phyloP scores from a whole-genome alignment of 2,888 invertebrate species.

The Mythimna ferrago region DNA sequence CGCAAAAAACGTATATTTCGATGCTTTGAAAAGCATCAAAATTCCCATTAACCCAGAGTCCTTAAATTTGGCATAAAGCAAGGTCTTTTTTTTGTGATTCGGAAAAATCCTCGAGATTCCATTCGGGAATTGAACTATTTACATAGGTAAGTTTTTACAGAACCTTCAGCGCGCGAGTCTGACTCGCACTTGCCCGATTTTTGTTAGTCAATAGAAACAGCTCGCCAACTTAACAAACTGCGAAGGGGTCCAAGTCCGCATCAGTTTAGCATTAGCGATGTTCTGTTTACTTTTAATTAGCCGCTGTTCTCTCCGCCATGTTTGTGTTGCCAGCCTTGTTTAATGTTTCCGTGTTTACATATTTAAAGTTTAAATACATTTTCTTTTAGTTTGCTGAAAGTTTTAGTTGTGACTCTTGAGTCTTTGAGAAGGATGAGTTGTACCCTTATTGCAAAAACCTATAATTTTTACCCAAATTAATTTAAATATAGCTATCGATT shows the following conservation, averaged over 20 bases:
- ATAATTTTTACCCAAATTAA: too few species aligned
- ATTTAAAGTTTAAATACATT: conserved; percentile 13
- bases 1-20: too few species aligned
- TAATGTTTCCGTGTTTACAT: conserved; percentile 24
- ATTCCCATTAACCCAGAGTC: too few species aligned
- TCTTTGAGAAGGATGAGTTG: not conserved
- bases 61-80: too few species aligned
- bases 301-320: conserved; percentile 18
- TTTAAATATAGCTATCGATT: too few species aligned
- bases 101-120: too few species aligned
- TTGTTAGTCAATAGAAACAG: not conserved
- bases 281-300: conserved; percentile 40
- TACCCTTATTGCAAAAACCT: too few species aligned
- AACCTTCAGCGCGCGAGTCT: too few species aligned
- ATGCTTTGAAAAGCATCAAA: too few species aligned
- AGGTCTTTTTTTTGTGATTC: too few species aligned
- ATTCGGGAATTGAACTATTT: too few species aligned
- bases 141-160: too few species aligned
- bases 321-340: conserved; percentile 26
- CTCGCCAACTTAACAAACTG: conserved; percentile 9
- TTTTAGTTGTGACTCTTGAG: not conserved
- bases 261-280: conserved; percentile 18
- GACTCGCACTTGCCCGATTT: not conserved
- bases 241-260: conserved; percentile 1
- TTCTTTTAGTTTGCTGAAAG: not conserved